Percentiles rank a stretch among this genome's conserved stretches.
Conservation (phyloP, 2,797 vertebrate species). For the Hydrolagus colliei region DNA sequence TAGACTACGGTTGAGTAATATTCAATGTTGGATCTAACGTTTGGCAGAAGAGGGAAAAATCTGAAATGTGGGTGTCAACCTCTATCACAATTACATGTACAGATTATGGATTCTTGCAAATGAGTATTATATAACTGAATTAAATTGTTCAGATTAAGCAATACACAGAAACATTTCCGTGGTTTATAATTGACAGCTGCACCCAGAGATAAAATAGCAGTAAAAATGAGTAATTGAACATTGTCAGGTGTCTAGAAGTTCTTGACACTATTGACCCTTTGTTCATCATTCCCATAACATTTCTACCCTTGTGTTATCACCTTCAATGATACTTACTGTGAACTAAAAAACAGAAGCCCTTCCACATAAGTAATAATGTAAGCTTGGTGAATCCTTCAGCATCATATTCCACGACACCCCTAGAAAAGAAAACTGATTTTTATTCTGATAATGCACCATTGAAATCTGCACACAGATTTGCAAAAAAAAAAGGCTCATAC, state of each 20-base stretch:
- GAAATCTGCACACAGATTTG: neutral
- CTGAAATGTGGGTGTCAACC: too few relatives aligned
- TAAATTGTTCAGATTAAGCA: too few relatives aligned
- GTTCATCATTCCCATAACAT: slow-evolving; percentile 36
- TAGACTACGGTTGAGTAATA: too few relatives aligned
- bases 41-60: too few relatives aligned
- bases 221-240: slow-evolving; percentile 38
- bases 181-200: too few relatives aligned
- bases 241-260: slow-evolving; percentile 32
- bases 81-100: too few relatives aligned
- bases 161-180: too few relatives aligned
- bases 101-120: too few relatives aligned
- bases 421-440: slow-evolving; percentile 43
- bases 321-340: slow-evolving; percentile 72
- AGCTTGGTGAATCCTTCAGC: slow-evolving; percentile 97
- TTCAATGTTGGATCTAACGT: too few relatives aligned
- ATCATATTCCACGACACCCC: slow-evolving; percentile 94
- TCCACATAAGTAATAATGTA: slow-evolving; percentile 92
- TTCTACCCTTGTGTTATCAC: slow-evolving; percentile 29
- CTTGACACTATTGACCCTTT: slow-evolving; percentile 33
- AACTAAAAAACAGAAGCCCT: slow-evolving; percentile 93
- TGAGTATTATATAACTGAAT: too few relatives aligned
- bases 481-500: neutral
- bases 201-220: too few relatives aligned
- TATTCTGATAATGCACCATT: neutral